Conservation (phyloP, 2,113 vertebrate genomes). For the Morphnarchus princeps region DNA sequence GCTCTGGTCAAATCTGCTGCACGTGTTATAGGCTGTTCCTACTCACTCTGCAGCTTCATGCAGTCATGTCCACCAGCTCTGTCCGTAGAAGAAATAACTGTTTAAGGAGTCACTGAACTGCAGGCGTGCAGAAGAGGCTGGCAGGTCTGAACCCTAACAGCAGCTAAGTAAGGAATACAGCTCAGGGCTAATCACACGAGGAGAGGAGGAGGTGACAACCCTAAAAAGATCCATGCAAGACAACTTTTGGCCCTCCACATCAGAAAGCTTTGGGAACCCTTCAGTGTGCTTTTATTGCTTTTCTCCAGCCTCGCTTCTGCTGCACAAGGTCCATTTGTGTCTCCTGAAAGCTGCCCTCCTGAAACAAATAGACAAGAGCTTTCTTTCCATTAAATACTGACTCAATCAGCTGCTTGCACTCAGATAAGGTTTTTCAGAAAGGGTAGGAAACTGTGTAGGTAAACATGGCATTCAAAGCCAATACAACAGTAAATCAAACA, state of each 20-base stretch:
- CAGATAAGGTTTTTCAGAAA: neutral
- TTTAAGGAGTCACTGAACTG: neutral
- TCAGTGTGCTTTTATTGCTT: neutral
- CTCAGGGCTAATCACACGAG: rapidly evolving
- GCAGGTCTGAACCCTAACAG: neutral
- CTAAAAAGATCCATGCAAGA: neutral
- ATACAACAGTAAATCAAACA: neutral
- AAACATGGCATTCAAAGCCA: slow-evolving; percentile 16
- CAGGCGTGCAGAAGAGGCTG: rapidly evolving
- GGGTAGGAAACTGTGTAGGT: neutral
- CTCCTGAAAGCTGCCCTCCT: neutral
- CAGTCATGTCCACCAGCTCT: neutral
- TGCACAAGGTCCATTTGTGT: neutral
- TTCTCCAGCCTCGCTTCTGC: neutral
- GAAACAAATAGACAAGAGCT: neutral
- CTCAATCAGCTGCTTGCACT: neutral
- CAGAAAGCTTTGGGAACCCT: neutral
- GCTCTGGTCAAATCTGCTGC: neutral
- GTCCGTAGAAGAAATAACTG: neutral
- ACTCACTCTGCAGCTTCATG: neutral
- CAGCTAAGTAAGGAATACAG: neutral
- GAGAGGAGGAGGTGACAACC: neutral
- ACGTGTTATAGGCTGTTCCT: rapidly evolving
- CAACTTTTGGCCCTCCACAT: neutral
- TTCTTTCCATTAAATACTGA: neutral